Evolutionary conservation across 2,113 vertebrate genomes (phyloP).

Genomic region (Gavialis gangeticus): DNA sequence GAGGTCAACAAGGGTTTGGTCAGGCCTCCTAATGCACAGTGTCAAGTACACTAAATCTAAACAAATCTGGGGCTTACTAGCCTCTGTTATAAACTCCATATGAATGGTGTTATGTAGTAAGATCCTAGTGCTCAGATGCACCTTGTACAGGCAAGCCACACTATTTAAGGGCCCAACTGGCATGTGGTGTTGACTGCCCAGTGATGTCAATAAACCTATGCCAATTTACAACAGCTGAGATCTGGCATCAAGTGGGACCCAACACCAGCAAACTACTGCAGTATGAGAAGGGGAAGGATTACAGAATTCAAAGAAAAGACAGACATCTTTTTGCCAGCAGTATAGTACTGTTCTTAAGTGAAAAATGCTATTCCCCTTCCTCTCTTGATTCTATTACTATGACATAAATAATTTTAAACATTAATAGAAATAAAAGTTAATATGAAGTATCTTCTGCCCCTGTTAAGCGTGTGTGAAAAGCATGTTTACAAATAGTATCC

Average conservation of each 20-base stretch:
- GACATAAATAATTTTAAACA: constrained; percentile 68
- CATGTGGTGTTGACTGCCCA: not conserved
- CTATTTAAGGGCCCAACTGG: too few relatives aligned
- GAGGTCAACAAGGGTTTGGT: too few relatives aligned
- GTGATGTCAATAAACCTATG: not conserved
- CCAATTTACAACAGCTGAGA: not conserved
- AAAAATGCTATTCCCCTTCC: not conserved
- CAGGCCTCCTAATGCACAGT: too few relatives aligned
- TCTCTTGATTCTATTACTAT: constrained; percentile 28
- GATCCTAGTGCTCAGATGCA: too few relatives aligned
- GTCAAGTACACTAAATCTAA: too few relatives aligned
- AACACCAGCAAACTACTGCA: too few relatives aligned
- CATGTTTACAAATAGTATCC: not conserved
- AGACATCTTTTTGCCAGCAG: not conserved
- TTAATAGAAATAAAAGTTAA: constrained; percentile 70
- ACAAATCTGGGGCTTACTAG: too few relatives aligned
- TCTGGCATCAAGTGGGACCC: not conserved
- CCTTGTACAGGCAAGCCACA: too few relatives aligned
- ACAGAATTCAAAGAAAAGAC: not conserved
- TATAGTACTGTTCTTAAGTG: fast-evolving
- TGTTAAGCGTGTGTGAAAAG: not conserved
- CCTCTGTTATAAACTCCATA: too few relatives aligned
- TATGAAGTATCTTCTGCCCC: not conserved
- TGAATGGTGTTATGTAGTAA: too few relatives aligned
- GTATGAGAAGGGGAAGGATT: not conserved